Evolutionary conservation across 2,888 invertebrate species (phyloP).

Genomic region (Prosapia bicincta): DNA sequence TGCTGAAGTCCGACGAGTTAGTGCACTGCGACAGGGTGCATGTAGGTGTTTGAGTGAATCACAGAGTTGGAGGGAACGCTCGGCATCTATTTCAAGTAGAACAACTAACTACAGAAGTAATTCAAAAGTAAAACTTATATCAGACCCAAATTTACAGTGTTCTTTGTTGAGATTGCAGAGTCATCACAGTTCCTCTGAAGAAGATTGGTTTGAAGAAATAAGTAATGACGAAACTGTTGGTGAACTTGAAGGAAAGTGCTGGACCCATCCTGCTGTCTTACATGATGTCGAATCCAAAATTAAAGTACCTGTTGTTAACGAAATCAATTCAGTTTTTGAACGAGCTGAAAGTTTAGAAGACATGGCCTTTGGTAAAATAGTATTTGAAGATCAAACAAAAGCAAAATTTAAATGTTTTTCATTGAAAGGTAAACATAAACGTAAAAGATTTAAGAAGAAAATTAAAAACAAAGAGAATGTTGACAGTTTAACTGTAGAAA

Average conservation of each 20-base stretch:
- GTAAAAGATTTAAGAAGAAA: background rate
- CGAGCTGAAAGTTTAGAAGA: background rate
- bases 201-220: constrained; percentile 50
- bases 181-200: constrained; percentile 50
- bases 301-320: background rate
- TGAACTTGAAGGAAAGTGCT: background rate
- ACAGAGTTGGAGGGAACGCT: constrained; percentile 35
- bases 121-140: constrained; percentile 42
- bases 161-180: constrained; percentile 46
- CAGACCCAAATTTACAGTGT: constrained; percentile 41
- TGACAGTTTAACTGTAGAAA: background rate
- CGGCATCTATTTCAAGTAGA: constrained; percentile 34
- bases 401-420: background rate
- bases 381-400: background rate
- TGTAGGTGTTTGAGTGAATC: constrained; percentile 33
- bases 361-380: background rate
- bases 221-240: constrained; percentile 31
- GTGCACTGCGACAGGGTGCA: constrained; percentile 32
- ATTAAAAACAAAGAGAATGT: background rate
- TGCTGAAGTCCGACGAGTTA: constrained; percentile 37
- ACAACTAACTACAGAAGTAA: constrained; percentile 30
- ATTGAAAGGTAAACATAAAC: background rate
- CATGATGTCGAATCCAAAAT: background rate
- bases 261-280: background rate
- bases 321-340: background rate